phyloP scores from a whole-genome alignment of 2,888 invertebrate genomes.

The Oligia latruncula region DNA sequence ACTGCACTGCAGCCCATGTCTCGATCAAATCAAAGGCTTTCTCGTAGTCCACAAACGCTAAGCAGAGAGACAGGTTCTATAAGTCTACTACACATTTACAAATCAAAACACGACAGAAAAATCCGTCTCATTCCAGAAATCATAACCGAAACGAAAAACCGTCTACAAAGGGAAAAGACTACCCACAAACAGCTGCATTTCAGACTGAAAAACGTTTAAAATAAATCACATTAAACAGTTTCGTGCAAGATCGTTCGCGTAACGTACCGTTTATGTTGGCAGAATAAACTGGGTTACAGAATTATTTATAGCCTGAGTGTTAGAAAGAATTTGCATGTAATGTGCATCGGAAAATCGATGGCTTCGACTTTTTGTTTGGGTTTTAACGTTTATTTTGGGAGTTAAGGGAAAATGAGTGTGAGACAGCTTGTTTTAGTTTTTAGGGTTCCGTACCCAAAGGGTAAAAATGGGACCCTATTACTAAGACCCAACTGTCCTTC shows the following conservation, averaged over 20 bases:
- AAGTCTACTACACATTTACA: too few relatives aligned
- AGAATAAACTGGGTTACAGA: conserved; percentile 66
- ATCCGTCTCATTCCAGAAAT: not conserved
- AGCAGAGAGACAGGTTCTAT: too few relatives aligned
- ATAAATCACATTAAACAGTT: conserved; percentile 68
- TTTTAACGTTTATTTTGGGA: conserved; percentile 7
- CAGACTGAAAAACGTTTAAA: conserved; percentile 61
- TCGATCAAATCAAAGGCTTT: too few relatives aligned
- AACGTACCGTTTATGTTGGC: conserved; percentile 65
- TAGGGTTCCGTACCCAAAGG: too few relatives aligned
- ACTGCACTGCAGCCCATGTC: too few relatives aligned
- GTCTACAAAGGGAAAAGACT: conserved; percentile 18
- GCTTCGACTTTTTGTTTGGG: conserved; percentile 12
- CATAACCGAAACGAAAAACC: conserved; percentile 3
- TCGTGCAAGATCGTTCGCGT: conserved; percentile 69
- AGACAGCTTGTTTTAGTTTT: not conserved
- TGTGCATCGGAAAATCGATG: conserved; percentile 61
- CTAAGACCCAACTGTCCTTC: too few relatives aligned
- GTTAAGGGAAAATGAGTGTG: not conserved
- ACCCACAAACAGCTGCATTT: conserved; percentile 46
- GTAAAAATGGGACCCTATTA: too few relatives aligned
- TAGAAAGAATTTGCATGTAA: conserved; percentile 68
- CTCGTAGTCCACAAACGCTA: too few relatives aligned
- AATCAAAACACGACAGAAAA: not conserved
- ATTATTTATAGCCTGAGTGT: conserved; percentile 64